Evolutionary conservation across 2,113 vertebrate species (phyloP).

Genomic region (Mesembrinibis cayennensis): DNA sequence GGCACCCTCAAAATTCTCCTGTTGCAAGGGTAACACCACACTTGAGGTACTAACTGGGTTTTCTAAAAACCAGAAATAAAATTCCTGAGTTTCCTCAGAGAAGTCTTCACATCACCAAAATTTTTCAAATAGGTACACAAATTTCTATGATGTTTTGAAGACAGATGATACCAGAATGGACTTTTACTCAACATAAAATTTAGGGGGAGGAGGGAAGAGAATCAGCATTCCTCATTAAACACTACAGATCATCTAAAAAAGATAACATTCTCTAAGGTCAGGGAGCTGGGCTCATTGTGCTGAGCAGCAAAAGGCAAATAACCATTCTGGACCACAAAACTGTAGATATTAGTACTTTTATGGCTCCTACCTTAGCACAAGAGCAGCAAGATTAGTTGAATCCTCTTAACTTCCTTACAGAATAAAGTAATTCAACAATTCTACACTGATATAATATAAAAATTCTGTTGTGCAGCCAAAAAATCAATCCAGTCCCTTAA

Average conservation of each 20-base stretch:
- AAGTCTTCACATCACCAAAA: neutral
- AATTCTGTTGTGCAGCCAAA: neutral
- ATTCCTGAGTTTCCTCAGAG: neutral
- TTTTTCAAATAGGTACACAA: neutral
- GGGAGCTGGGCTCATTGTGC: neutral
- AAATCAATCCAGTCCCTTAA: neutral
- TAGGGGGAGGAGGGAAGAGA: neutral
- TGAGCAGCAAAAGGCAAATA: neutral
- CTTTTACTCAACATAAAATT: neutral
- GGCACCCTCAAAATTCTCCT: neutral
- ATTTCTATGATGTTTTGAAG: neutral
- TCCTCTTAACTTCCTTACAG: neutral
- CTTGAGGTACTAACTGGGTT: neutral
- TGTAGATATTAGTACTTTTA: neutral
- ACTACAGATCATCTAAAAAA: neutral
- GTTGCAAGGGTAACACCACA: neutral
- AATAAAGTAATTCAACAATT: neutral
- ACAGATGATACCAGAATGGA: neutral
- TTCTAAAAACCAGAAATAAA: neutral
- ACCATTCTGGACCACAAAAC: neutral
- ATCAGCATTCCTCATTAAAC: neutral
- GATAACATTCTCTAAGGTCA: neutral
- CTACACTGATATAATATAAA: neutral
- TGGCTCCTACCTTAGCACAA: neutral
- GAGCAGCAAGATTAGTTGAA: neutral